Evolutionary conservation across 2,888 invertebrate species (phyloP).

Genomic region (Nymphalis urticae): DNA sequence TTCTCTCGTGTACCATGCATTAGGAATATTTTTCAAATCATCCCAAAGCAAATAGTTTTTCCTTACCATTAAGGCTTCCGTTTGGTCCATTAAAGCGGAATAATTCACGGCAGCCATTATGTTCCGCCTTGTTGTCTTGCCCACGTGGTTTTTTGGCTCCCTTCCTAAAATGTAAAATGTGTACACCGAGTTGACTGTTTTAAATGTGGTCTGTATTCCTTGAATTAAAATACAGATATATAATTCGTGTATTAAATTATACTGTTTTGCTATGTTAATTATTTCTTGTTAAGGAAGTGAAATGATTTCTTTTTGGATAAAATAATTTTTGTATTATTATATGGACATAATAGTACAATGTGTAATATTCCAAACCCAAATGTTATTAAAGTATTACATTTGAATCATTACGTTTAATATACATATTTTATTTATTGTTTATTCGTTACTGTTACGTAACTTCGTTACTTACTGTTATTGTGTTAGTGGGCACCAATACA

Average conservation of each 20-base stretch:
- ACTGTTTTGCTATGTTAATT: background rate
- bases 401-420: too few species aligned
- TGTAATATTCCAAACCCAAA: too few species aligned
- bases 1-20: background rate
- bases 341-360: too few species aligned
- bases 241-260: background rate
- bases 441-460: too few species aligned
- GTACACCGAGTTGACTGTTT: constrained; percentile 6
- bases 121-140: constrained; percentile 14
- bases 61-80: constrained; percentile 3
- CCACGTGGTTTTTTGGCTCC: constrained; percentile 14
- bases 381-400: too few species aligned
- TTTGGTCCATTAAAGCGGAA: constrained; percentile 24
- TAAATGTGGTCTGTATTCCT: background rate
- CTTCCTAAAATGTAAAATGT: constrained; percentile 10
- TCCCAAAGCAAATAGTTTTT: constrained; percentile 13
- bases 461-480: too few species aligned
- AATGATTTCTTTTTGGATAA: too few species aligned
- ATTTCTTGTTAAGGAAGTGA: background rate
- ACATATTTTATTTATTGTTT: too few species aligned
- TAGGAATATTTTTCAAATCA: constrained; percentile 8
- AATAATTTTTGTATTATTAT: too few species aligned
- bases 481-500: too few species aligned
- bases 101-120: constrained; percentile 19
- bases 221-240: background rate